A percentile compares a stretch with the other conserved stretches of the same genome.
Evolutionary conservation across 2,888 invertebrate species (phyloP).

Genomic region (Trachelus troglodyta): DNA sequence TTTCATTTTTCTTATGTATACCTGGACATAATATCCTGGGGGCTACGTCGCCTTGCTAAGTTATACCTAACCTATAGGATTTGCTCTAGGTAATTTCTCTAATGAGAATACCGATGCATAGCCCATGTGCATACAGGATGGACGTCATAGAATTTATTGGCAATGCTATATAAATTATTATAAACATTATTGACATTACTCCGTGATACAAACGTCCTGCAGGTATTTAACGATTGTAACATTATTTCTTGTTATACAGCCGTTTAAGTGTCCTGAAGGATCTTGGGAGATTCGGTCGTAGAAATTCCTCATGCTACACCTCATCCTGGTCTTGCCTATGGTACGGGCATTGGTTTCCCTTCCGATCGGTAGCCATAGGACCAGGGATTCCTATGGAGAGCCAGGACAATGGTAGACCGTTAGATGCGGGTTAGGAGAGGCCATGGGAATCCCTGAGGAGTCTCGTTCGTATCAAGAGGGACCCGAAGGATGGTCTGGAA

Average conservation of each 20-base stretch:
- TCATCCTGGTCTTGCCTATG: neutral
- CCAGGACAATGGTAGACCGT: constrained; percentile 36
- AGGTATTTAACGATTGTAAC: neutral
- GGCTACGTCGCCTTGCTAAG: neutral
- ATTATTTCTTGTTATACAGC: neutral
- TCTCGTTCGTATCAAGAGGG: constrained; percentile 10
- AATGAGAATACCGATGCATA: neutral
- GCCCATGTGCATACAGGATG: neutral
- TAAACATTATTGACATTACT: neutral
- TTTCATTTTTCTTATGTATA: constrained; percentile 18
- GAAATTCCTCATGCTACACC: neutral
- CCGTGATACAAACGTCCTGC: too few species aligned
- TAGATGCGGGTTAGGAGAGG: constrained; percentile 26
- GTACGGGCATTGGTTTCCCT: neutral
- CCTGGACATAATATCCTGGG: neutral
- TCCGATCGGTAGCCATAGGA: neutral
- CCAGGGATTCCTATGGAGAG: constrained; percentile 12
- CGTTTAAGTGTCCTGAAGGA: neutral
- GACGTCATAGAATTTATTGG: neutral
- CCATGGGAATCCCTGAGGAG: constrained; percentile 25
- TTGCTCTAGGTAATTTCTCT: neutral
- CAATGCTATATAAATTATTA: neutral
- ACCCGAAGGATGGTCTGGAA: constrained; percentile 5
- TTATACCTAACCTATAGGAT: neutral
- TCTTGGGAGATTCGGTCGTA: neutral